A percentile compares a stretch with the other conserved stretches of the same genome.
Conservation (phyloP, 1,140 invertebrate species). For the Zaprionus gabonicus region DNA sequence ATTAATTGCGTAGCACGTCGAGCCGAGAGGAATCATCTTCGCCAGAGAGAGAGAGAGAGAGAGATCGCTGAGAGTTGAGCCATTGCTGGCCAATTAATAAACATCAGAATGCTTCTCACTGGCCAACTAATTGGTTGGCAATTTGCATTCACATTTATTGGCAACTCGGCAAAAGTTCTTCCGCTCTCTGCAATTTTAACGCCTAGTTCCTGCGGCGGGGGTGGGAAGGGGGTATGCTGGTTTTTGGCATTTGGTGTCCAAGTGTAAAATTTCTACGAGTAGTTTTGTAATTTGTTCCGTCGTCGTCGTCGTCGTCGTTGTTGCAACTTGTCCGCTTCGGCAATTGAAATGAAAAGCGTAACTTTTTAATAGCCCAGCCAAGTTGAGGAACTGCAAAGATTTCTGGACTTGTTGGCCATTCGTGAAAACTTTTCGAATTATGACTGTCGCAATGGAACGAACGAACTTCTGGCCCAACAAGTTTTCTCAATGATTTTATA, state of each 20-base stretch:
- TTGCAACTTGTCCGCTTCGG: constrained; percentile 42
- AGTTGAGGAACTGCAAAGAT: constrained; percentile 48
- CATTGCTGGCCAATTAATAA: constrained; percentile 48
- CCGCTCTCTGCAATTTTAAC: constrained; percentile 31
- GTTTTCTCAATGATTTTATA: constrained; percentile 29
- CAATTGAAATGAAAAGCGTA: constrained; percentile 76
- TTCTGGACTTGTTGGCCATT: constrained; percentile 43
- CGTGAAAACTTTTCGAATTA: constrained; percentile 65
- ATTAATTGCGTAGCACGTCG: constrained; percentile 64
- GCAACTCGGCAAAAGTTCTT: constrained; percentile 31
- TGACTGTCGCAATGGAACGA: constrained; percentile 50
- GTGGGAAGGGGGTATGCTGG: background rate
- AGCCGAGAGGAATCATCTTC: constrained; percentile 17
- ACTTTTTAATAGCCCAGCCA: constrained; percentile 74
- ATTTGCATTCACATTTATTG: constrained; percentile 73
- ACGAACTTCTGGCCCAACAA: constrained; percentile 33
- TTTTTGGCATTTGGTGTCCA: constrained; percentile 37
- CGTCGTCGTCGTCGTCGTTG: background rate
- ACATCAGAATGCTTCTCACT: constrained; percentile 29
- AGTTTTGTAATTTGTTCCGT: constrained; percentile 69
- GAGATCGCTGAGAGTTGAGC: background rate
- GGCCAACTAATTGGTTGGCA: constrained; percentile 65
- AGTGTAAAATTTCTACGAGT: constrained; percentile 61
- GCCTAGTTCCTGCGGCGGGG: constrained; percentile 1
- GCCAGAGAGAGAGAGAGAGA: background rate